A percentile compares a stretch with the other conserved stretches of the same genome.
Evolutionary conservation across 2,113 vertebrate species (phyloP).

Genomic region (Galemys pyrenaicus): DNA sequence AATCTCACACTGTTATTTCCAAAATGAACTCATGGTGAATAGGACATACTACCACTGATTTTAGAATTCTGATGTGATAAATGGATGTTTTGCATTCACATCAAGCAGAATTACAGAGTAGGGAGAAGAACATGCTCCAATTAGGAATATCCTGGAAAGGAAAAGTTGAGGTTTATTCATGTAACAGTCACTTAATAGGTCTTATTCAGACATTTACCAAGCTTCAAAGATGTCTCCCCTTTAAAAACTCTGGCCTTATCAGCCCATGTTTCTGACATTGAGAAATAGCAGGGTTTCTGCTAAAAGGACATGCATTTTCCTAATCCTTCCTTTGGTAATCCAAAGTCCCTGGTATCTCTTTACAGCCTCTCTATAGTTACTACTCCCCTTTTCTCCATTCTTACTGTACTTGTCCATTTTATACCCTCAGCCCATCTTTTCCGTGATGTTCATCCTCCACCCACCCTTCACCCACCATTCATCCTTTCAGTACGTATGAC

Average conservation of each 20-base stretch:
- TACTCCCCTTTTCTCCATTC: background rate
- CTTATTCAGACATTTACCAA: background rate
- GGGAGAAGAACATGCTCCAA: background rate
- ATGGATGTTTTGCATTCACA: background rate
- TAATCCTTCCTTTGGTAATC: background rate
- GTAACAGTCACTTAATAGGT: background rate
- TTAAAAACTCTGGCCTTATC: background rate
- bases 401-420: background rate
- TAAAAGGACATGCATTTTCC: background rate
- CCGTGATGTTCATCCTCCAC: background rate
- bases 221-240: background rate
- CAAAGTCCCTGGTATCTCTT: background rate
- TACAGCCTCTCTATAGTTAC: background rate
- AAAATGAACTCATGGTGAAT: background rate
- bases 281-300: background rate
- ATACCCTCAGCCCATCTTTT: background rate
- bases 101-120: slow-evolving; percentile 29
- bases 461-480: background rate
- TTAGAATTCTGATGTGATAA: slow-evolving; percentile 41
- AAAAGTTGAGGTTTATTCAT: slow-evolving; percentile 11
- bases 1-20: background rate
- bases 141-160: slow-evolving; percentile 25
- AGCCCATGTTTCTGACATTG: background rate
- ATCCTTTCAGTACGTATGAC: background rate
- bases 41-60: background rate